Percentiles rank a stretch among this genome's conserved stretches.
These are phyloP conservation scores for Tamandua tetradactyla DNA, from an alignment of 2,797 vertebrate genomes.

Conservation along the genomic window DNA sequence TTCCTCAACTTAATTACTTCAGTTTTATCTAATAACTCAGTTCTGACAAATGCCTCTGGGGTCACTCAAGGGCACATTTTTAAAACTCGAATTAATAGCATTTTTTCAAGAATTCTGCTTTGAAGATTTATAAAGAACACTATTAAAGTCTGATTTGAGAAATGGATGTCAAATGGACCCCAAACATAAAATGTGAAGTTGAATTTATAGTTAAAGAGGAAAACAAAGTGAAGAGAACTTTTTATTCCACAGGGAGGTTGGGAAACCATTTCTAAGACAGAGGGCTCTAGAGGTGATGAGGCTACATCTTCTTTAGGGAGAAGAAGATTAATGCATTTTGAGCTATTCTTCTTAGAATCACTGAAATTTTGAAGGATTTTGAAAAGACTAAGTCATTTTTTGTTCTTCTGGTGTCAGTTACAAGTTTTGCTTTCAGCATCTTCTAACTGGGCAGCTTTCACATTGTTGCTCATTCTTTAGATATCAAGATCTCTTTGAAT, in stretches of 20 bases:
- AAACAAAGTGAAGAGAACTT: not conserved
- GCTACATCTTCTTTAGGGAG: not conserved
- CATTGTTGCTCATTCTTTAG: not conserved
- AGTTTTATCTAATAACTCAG: conserved; percentile 84
- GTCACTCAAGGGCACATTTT: conserved; percentile 81
- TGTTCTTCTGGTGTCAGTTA: not conserved
- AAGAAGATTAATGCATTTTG: not conserved
- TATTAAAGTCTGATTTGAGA: conserved; percentile 47
- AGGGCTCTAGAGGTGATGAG: not conserved
- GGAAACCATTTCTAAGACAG: not conserved
- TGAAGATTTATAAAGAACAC: conserved; percentile 75
- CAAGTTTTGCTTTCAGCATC: not conserved
- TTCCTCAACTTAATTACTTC: conserved; percentile 82
- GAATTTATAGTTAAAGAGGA: conserved; percentile 37
- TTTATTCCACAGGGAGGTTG: not conserved
- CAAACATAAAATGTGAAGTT: conserved; percentile 14
- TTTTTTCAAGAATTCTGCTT: conserved; percentile 76
- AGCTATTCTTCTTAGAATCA: not conserved
- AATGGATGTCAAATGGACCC: not conserved
- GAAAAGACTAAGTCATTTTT: not conserved
- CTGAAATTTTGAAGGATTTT: not conserved
- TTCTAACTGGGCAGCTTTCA: not conserved
- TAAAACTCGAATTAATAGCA: conserved; percentile 77
- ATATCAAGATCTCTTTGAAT: not conserved
- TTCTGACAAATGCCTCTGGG: conserved; percentile 78